Base-by-base conservation (phyloP, 35 echinoderm and acorn worm genomes). In the Lytechinus variegatus region DNA sequence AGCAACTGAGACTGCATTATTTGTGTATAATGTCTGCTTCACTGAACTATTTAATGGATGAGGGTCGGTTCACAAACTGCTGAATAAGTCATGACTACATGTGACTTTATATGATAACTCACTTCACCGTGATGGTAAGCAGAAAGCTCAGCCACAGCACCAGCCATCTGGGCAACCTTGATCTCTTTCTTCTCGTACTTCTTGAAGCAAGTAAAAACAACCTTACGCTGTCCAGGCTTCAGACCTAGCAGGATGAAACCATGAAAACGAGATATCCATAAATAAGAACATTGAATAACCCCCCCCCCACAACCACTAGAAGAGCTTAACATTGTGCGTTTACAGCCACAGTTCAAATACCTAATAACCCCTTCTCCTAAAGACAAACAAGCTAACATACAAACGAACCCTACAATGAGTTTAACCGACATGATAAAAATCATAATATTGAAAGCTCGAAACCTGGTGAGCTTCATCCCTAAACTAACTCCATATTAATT, bases 121-220 rank as follows among this genome's bases (percentile, higher is more conserved):
- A 98, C 97, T 95, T 98, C 97, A 96, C 97, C 97, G 27, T 98
- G 97, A 52, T 97, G 97, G 91, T 98, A 98, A 10, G 97, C 97
- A 16, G 97, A 97, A 1, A 94, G 52, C 87, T 98, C 97, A 33
- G 97, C 96, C 7, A 98, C 96, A n/a, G 97, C 95, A 95, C 97
- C 97, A 97, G 96, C 97, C 95, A 98, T 96, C 94, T 98, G 97
- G 11, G 97, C 96, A 9, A 98, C 97, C 94, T 98, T 98, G 57
- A 98, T 95, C 61, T 98, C 97, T 55, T 94, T 97, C 87, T 97
- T 98, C 66, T 97, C 95, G 91, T 98, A 97, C 61, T 97, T 98
- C 95, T 98, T 98, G 92, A 98, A 97, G 53, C 91, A 61, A 2
- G 97, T 97, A 61, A 53, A 98, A 10, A 98, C 54, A 6, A 98